A percentile compares a stretch with the other conserved stretches of the same genome.
Evolutionary conservation across 2,113 vertebrate genomes (phyloP).

Genomic region (Epinephelus cyanopodus): DNA sequence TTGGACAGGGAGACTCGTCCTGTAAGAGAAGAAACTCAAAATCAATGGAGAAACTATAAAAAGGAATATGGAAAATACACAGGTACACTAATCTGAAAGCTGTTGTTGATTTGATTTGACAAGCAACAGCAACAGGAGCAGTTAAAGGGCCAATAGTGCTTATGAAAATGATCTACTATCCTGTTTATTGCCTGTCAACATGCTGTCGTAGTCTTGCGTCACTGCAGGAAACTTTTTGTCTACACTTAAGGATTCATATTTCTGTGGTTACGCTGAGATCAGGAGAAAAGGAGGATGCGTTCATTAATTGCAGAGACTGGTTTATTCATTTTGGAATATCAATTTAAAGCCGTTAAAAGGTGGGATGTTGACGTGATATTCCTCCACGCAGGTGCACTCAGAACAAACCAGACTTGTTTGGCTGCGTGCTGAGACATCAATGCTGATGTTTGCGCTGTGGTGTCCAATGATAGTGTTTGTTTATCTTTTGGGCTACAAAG

Average conservation of each 20-base stretch:
- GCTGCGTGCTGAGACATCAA: constrained; percentile 5
- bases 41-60: constrained; percentile 2
- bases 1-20: not conserved
- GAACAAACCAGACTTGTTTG: constrained; percentile 36
- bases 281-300: not conserved
- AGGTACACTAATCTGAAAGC: not conserved
- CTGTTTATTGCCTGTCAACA: not conserved
- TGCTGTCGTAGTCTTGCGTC: not conserved
- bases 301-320: not conserved
- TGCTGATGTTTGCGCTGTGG: constrained; percentile 64
- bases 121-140: not conserved
- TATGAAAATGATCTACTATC: not conserved
- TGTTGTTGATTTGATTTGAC: not conserved
- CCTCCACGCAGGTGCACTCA: constrained; percentile 11
- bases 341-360: not conserved
- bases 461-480: constrained; percentile 38
- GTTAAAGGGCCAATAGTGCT: not conserved
- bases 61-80: not conserved
- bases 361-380: not conserved
- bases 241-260: not conserved
- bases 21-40: constrained; percentile 23
- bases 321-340: not conserved
- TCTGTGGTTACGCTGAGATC: not conserved
- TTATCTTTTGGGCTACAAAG: constrained; percentile 62
- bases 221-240: not conserved